These are phyloP conservation scores for Latrodectus elegans DNA, from an alignment of 2,888 invertebrate genomes.

Conservation along the genomic window DNA sequence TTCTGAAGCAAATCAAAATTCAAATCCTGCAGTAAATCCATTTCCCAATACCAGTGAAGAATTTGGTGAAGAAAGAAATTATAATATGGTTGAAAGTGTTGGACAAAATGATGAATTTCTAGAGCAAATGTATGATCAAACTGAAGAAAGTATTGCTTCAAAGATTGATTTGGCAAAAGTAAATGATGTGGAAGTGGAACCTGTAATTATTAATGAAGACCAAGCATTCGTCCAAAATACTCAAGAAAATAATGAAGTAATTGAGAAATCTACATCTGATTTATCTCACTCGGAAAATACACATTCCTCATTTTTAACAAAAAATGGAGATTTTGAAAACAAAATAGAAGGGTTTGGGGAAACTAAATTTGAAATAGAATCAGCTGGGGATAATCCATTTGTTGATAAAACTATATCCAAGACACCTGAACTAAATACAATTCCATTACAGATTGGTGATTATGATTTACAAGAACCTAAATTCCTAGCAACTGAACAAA, in stretches of 20 bases:
- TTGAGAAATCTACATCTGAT: too few species aligned
- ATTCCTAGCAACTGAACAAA: conserved; percentile 6
- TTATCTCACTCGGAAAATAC: neutral
- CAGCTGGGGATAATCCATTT: conserved; percentile 17
- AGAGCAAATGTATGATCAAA: conserved; percentile 34
- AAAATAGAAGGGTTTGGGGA: neutral
- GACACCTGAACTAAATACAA: neutral
- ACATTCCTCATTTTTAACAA: neutral
- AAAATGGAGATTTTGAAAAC: neutral
- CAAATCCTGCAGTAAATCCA: neutral
- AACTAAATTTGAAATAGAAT: neutral
- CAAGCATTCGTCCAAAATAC: neutral
- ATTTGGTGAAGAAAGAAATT: neutral
- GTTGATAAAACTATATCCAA: neutral
- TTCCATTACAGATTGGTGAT: conserved; percentile 3
- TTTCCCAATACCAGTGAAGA: neutral
- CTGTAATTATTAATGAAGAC: neutral
- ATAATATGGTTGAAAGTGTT: conserved; percentile 19
- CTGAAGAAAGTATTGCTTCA: conserved; percentile 12
- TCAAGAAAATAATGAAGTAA: conserved; percentile 16
- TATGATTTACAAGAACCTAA: conserved; percentile 8
- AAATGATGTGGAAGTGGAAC: neutral
- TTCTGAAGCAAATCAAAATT: conserved; percentile 11
- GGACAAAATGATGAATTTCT: neutral
- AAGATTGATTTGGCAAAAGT: too few species aligned